Conservation (phyloP, 2,888 invertebrate genomes). For the Pegoplata infirma region DNA sequence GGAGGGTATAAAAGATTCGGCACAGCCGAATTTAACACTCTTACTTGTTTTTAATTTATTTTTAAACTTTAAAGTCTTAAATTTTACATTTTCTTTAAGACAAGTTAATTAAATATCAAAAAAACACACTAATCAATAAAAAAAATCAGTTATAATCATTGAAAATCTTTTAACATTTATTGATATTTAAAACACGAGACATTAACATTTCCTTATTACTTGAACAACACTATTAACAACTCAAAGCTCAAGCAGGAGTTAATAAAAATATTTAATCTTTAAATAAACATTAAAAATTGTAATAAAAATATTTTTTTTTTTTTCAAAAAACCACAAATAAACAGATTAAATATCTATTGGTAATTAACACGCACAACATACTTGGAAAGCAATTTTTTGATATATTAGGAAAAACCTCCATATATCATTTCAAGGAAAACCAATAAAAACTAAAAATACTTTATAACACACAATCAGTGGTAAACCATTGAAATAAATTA, state of each 20-base stretch:
- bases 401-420: not conserved
- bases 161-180: too few species aligned
- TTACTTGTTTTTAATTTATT: too few species aligned
- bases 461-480: not conserved
- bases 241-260: not conserved
- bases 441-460: not conserved
- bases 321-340: not conserved
- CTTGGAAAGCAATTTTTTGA: not conserved
- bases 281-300: not conserved
- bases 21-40: too few species aligned
- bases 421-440: not conserved
- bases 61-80: too few species aligned
- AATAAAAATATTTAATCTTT: not conserved
- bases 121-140: too few species aligned
- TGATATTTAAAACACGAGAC: not conserved
- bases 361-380: not conserved
- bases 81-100: too few species aligned
- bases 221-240: not conserved
- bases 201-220: conserved; percentile 19
- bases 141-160: too few species aligned
- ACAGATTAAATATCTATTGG: not conserved
- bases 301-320: too few species aligned
- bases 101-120: too few species aligned
- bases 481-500: not conserved
- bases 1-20: too few species aligned